These are phyloP conservation scores for Zaprionus vittiger DNA, from an alignment of 1,140 invertebrate species.

Conservation along the genomic window DNA sequence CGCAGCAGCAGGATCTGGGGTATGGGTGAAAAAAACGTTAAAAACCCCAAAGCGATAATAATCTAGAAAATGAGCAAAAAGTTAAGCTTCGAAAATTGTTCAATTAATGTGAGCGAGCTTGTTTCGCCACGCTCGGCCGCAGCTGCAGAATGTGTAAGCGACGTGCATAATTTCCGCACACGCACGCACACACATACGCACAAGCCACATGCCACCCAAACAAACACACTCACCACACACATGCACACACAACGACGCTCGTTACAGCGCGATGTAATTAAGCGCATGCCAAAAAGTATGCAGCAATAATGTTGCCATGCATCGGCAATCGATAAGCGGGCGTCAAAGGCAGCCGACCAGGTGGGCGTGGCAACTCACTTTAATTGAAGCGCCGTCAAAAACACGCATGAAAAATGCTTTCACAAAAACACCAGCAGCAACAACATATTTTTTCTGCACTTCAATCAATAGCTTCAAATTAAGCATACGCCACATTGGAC, in stretches of 20 bases:
- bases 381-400: slow-evolving; percentile 68
- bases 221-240: slow-evolving; percentile 16
- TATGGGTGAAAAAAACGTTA: slow-evolving; percentile 26
- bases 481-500: slow-evolving; percentile 56
- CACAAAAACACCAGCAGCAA: slow-evolving; percentile 31
- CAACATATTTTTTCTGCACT: slow-evolving; percentile 24
- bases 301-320: slow-evolving; percentile 65
- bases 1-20: slow-evolving; percentile 7
- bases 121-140: slow-evolving; percentile 19
- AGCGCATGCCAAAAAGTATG: slow-evolving; percentile 79
- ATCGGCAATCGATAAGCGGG: slow-evolving; percentile 68
- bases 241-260: slow-evolving; percentile 7
- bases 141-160: slow-evolving; percentile 47
- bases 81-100: slow-evolving; percentile 69
- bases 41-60: slow-evolving; percentile 59
- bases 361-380: slow-evolving; percentile 59
- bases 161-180: slow-evolving; percentile 68
- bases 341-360: slow-evolving; percentile 10
- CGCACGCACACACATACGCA: slow-evolving; percentile 49
- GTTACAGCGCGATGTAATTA: slow-evolving; percentile 74
- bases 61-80: slow-evolving; percentile 65
- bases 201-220: slow-evolving; percentile 22
- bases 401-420: slow-evolving; percentile 54
- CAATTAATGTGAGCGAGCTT: slow-evolving; percentile 73
- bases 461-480: slow-evolving; percentile 58